These are phyloP conservation scores for Argyrosomus japonicus DNA, from an alignment of 2,113 vertebrate species.

Conservation along the genomic window DNA sequence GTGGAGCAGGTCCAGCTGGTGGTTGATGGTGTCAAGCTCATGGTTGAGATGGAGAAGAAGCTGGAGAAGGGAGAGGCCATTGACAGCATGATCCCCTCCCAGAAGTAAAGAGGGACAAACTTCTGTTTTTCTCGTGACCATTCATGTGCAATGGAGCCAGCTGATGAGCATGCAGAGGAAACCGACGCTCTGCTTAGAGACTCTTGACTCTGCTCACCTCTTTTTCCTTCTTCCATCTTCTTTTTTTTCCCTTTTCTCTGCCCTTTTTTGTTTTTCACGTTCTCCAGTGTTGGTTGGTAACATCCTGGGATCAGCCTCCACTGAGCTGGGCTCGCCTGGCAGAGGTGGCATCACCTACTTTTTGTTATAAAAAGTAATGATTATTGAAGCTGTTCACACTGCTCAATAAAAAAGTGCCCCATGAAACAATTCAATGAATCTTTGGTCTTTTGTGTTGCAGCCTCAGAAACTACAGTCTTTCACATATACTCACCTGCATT, in stretches of 20 bases:
- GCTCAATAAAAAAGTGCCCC: constrained; percentile 83
- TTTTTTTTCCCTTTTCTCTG: constrained; percentile 28
- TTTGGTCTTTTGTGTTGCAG: constrained; percentile 34
- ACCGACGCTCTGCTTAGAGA: constrained; percentile 75
- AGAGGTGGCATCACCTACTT: constrained; percentile 77
- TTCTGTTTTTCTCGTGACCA: constrained; percentile 64
- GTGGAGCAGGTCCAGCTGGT: constrained; percentile 96
- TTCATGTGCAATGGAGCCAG: constrained; percentile 66
- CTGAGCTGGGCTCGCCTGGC: constrained; percentile 69
- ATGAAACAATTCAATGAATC: constrained; percentile 63
- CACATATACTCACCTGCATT: not conserved
- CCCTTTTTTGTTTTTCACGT: constrained; percentile 53
- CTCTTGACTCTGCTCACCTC: constrained; percentile 79
- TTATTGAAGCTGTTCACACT: constrained; percentile 69
- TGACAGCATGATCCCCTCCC: constrained; percentile 94
- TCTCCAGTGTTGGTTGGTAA: constrained; percentile 78
- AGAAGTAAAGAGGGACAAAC: constrained; percentile 88
- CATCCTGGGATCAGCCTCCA: constrained; percentile 84
- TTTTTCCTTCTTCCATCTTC: constrained; percentile 54
- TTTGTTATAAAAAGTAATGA: constrained; percentile 80
- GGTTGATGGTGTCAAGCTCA: constrained; percentile 96
- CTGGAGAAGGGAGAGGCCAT: constrained; percentile 94
- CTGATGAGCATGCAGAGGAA: constrained; percentile 66
- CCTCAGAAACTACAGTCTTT: not conserved
- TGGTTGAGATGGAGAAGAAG: constrained; percentile 98